Percentiles rank a stretch among this genome's conserved stretches.
Evolutionary conservation across 2,113 vertebrate species (phyloP).

Genomic region (Anhinga anhinga): DNA sequence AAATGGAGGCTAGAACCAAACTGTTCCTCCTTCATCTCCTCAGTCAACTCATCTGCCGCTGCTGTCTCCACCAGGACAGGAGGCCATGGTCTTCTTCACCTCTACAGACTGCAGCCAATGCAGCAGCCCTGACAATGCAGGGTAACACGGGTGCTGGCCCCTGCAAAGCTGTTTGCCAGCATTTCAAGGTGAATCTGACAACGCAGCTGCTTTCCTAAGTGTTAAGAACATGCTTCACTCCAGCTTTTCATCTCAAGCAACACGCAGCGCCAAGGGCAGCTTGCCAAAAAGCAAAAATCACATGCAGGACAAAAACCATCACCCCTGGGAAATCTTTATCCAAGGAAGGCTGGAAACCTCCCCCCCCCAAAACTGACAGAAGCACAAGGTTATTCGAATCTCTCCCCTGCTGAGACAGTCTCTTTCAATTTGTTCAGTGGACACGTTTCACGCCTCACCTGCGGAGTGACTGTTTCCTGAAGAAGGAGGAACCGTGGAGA

Average conservation of each 20-base stretch:
- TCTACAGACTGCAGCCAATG: accelerated
- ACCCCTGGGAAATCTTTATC: constrained; percentile 33
- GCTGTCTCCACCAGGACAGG: background rate
- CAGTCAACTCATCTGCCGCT: background rate
- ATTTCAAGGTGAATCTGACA: constrained; percentile 3
- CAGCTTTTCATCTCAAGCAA: constrained; percentile 23
- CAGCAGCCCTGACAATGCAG: background rate
- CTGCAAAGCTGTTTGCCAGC: background rate
- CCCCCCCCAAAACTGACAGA: background rate
- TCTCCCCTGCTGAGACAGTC: background rate
- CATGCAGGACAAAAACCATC: background rate
- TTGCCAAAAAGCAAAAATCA: constrained; percentile 31
- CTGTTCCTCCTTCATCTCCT: background rate
- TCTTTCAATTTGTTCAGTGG: constrained; percentile 29
- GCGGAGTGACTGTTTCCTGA: background rate
- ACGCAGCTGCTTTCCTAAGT: background rate
- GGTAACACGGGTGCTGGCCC: background rate
- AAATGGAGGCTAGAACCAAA: background rate
- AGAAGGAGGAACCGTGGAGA: background rate
- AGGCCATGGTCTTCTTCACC: background rate
- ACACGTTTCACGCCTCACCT: background rate
- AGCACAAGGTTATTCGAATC: background rate
- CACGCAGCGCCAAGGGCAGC: background rate
- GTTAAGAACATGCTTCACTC: background rate
- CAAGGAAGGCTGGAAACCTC: constrained; percentile 1